Base-by-base conservation (phyloP, 53 echinoderm and acorn worm genomes). In the Paracentrotus lividus region DNA sequence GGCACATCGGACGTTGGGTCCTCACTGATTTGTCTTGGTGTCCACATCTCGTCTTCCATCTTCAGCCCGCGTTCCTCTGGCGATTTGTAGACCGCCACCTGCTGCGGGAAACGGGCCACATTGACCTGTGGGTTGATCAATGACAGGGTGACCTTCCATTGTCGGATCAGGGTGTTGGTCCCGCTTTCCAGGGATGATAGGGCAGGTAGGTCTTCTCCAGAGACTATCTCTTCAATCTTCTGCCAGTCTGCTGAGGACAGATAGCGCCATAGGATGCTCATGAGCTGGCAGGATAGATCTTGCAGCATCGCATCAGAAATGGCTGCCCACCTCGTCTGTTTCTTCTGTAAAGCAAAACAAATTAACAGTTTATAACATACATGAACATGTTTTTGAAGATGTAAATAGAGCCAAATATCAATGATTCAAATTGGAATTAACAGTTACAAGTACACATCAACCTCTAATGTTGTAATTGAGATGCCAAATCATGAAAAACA, bases 61-160 rank as follows among this genome's bases (percentile, higher is more conserved):
- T 59, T 42, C 1, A 92, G 95, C 5, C 86, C 77, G 61, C 94
- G 95, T 51, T 95, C 84, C 26, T 94, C 94, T 5, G 94, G 77
- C 40, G 92, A 92, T 44, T 92, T 92, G 77, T 78, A 92, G 38
- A 92, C 81, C 0, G 92, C 27, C 57, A 78, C 81, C 59, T 92
- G 92, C 59, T 92, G 92, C 14, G 92, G 95, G 66, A 95, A 95
- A 44, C 90, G 91, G 10, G 96, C 90, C 26, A 94, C 95, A 29
- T 94, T 93, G 57, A 96, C 95, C 43, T 94, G 94, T 1, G 97
- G 97, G 72, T 97, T 97, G 88, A 97, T 92, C 88, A 97, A 90
- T 10, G 96, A 96, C 0, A 97, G 95, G 45, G 95, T 96, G 65
- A 97, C 97, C 95, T 97, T 99, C 99, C 99, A 99, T 77, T 99